Conservation (phyloP, 2,888 invertebrate species). For the Auanema sp. region DNA sequence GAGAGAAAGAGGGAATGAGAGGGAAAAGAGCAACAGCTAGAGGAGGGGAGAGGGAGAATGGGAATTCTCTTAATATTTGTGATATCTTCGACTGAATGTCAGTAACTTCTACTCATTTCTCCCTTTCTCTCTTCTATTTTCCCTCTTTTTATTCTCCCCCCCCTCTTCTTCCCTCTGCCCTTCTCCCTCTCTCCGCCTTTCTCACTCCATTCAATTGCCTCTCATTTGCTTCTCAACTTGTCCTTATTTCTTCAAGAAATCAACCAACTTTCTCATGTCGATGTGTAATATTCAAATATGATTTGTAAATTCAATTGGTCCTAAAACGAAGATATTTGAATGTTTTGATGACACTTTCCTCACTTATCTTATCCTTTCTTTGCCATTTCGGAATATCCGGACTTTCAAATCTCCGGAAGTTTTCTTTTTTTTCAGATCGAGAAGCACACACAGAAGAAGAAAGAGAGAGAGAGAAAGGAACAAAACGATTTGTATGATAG, state of each 20-base stretch:
- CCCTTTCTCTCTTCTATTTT: conserved; percentile 2
- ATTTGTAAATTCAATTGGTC: too few relatives aligned
- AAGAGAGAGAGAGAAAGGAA: too few relatives aligned
- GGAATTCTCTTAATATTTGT: neutral
- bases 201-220: conserved; percentile 1
- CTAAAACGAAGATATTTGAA: too few relatives aligned
- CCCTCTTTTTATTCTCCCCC: conserved; percentile 12
- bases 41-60: neutral
- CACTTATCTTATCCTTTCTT: too few relatives aligned
- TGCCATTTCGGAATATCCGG: too few relatives aligned
- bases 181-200: neutral
- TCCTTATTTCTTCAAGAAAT: neutral
- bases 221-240: conserved; percentile 4
- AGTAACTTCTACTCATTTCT: neutral
- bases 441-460: too few relatives aligned
- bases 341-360: too few relatives aligned
- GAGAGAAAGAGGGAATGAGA: conserved; percentile 4
- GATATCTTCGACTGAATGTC: neutral
- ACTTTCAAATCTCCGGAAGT: too few relatives aligned
- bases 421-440: too few relatives aligned
- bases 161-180: conserved; percentile 11
- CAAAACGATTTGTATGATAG: neutral
- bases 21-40: too few relatives aligned
- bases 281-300: too few relatives aligned
- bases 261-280: too few relatives aligned